A percentile compares a stretch with the other conserved stretches of the same genome.
Conservation (phyloP, 1,140 invertebrate genomes). For the Matsumurasca onukii region DNA sequence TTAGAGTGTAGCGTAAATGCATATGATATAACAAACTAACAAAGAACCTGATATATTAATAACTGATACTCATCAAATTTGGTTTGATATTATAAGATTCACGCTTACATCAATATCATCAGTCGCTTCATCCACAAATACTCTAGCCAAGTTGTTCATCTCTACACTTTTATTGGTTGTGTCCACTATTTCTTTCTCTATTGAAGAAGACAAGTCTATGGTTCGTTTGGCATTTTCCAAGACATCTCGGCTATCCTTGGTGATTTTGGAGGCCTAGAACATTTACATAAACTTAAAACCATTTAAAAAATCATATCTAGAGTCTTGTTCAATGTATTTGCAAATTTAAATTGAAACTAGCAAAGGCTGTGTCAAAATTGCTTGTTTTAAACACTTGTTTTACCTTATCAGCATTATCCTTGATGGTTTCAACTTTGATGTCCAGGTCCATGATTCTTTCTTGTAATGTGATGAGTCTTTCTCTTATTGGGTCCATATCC, state of each 20-base stretch:
- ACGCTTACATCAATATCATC: conserved; percentile 48
- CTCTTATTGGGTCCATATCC: conserved; percentile 16
- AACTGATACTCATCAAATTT: no score
- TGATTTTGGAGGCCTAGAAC: conserved; percentile 27
- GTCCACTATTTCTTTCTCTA: conserved; percentile 40
- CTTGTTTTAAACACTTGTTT: no score
- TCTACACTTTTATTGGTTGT: conserved; percentile 44
- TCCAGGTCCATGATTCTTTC: conserved; percentile 31
- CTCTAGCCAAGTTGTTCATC: conserved; percentile 44
- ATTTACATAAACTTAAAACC: not conserved
- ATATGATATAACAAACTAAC: no score
- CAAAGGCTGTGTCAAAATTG: no score
- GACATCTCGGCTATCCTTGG: conserved; percentile 18
- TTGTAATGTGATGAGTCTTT: conserved; percentile 10
- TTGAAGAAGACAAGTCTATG: conserved; percentile 31
- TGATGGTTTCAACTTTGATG: conserved; percentile 9
- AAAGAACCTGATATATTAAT: no score
- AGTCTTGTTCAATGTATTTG: no score
- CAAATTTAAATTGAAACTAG: no score
- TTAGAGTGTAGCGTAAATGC: no score
- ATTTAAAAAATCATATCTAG: not conserved
- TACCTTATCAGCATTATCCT: conserved; percentile 29
- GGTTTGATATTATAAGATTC: no score
- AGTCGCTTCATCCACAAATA: conserved; percentile 45
- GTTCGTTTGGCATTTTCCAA: conserved; percentile 32